Evolutionary conservation across 2,888 invertebrate genomes (phyloP).

Genomic region (Willowsia nigromaculata): DNA sequence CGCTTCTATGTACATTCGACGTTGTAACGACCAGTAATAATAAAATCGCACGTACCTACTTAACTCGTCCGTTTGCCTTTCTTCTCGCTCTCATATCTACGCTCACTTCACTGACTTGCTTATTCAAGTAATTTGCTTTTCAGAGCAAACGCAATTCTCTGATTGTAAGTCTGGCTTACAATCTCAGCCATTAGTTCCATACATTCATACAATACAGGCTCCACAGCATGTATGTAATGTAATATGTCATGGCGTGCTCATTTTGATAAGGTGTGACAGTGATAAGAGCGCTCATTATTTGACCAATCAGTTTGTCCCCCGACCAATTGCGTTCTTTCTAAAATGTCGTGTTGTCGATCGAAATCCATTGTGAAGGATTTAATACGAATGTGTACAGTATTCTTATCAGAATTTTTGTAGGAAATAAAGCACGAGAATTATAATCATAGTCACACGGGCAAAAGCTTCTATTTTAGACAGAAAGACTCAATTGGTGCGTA

Average conservation of each 20-base stretch:
- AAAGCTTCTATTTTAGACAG: neutral
- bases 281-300: slow-evolving; percentile 71
- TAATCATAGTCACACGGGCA: neutral
- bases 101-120: slow-evolving; percentile 4
- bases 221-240: neutral
- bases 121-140: slow-evolving; percentile 20
- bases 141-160: neutral
- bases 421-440: neutral
- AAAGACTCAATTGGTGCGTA: neutral
- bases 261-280: slow-evolving; percentile 68
- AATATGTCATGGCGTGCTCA: slow-evolving; percentile 14
- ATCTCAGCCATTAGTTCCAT: neutral
- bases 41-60: neutral
- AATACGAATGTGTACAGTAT: neutral
- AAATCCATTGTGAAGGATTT: neutral
- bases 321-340: neutral
- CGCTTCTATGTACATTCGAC: neutral
- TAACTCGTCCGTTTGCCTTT: neutral
- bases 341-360: neutral
- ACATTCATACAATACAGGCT: neutral
- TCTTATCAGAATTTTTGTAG: slow-evolving; percentile 9
- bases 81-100: neutral
- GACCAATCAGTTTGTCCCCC: slow-evolving; percentile 39
- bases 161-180: slow-evolving; percentile 1
- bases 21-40: neutral